Base-by-base conservation (phyloP, 1,140 invertebrate genomes). In the Theocolax elegans region DNA sequence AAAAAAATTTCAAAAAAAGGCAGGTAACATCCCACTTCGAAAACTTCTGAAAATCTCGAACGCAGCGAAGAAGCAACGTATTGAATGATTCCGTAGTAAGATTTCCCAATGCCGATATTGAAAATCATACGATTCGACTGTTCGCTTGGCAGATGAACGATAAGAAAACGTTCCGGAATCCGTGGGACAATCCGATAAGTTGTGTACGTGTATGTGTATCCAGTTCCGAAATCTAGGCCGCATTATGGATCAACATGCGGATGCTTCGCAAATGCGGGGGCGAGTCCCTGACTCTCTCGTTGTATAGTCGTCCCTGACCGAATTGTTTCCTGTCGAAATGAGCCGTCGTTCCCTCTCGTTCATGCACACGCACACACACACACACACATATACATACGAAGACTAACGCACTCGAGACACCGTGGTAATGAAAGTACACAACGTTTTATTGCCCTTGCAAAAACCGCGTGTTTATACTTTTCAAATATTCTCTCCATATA, bases 211-310 rank as follows among this genome's bases (percentile, higher is more conserved):
- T 44, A 44, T 15, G n/a, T 44, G n/a, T 44, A 44, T 15, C 8
- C 56, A 49, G 49, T 65, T 69, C 65, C 73, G 73, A 77, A 80
- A 81, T 81, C 76, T 80, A 80, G 79, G 78, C 77, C 77, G 75
- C 75, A 35, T 35, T 35, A 35, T 35, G 31, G 31, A 80, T 80
- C 77, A 75, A 76, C 79, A 76, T 79, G 78, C 75, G 72, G 76
- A 80, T 77, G 75, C 75, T 73, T 79, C 74, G 71, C 71, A 73
- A 68, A 72, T 71, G 62, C 21, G 74, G 63, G 42, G 9, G 38
- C 44, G 38, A 67, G 73, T 75, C 71, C 54, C 38, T 46, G 23
- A 13, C 38, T 64, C 25, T 54, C 49, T 31, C 40, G 21, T 15
- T 25, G 23, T 64, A 42, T 42, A 15, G 10, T n/a, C 23, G 63